Evolutionary conservation across 2,797 vertebrate species (phyloP).

Genomic region (Eulemur mongoz): DNA sequence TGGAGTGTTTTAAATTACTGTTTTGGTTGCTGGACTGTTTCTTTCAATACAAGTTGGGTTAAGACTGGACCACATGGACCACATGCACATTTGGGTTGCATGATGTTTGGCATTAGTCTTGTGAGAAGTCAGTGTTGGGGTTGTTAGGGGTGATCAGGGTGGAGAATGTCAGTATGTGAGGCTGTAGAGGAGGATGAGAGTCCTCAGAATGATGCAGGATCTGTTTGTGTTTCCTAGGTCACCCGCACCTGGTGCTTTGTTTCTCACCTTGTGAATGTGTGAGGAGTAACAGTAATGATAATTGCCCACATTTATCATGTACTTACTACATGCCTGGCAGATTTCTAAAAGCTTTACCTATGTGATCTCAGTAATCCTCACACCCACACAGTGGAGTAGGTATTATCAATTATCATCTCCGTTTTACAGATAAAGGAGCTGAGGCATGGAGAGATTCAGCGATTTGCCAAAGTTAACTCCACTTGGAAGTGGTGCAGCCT

Average conservation of each 20-base stretch:
- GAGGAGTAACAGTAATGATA: neutral
- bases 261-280: neutral
- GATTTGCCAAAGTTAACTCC: neutral
- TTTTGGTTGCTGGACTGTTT: neutral
- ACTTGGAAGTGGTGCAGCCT: neutral
- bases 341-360: neutral
- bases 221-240: neutral
- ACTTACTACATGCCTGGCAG: neutral
- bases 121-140: neutral
- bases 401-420: neutral
- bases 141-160: neutral
- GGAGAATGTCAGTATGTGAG: neutral
- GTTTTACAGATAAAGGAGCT: neutral
- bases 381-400: neutral
- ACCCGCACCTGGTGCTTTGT: neutral
- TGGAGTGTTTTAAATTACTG: constrained; percentile 17
- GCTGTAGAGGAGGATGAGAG: neutral
- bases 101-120: neutral
- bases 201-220: neutral
- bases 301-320: neutral
- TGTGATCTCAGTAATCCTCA: neutral
- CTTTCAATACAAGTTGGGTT: neutral
- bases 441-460: neutral
- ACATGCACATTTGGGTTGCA: neutral
- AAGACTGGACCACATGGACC: neutral